phyloP scores from a whole-genome alignment of 2,888 invertebrate species.

The Maniola hyperantus region DNA sequence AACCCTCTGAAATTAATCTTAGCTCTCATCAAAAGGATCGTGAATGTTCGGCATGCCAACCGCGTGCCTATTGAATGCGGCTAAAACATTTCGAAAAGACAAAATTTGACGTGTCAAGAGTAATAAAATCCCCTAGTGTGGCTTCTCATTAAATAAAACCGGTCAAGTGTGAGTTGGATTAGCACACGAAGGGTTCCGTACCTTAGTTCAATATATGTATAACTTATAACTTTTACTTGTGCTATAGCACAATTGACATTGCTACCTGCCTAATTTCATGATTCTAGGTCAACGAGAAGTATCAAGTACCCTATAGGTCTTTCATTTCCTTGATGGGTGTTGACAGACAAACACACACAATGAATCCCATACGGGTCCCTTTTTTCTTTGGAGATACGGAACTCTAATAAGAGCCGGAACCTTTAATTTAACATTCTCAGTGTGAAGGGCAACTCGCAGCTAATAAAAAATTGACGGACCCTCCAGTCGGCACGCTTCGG shows the following conservation, averaged over 20 bases:
- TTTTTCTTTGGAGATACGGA: too few species aligned
- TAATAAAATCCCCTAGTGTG: conserved; percentile 30
- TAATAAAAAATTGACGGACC: conserved; percentile 71
- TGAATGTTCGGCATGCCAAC: conserved; percentile 71
- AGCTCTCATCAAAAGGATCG: conserved; percentile 76
- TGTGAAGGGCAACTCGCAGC: conserved; percentile 58
- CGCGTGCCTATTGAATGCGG: conserved; percentile 55
- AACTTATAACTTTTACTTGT: too few species aligned
- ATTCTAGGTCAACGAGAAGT: too few species aligned
- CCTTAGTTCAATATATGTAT: too few species aligned
- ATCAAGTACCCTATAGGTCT: too few species aligned
- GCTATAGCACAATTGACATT: too few species aligned
- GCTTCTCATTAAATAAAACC: background rate
- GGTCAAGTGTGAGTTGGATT: too few species aligned
- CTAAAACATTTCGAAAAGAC: conserved; percentile 43
- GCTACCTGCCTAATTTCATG: too few species aligned
- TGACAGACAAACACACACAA: too few species aligned
- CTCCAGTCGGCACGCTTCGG: conserved; percentile 48
- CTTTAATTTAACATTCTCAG: conserved; percentile 51
- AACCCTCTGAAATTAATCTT: conserved; percentile 78
- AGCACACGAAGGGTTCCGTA: too few species aligned
- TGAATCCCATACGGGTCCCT: too few species aligned
- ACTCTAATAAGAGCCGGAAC: conserved; percentile 47
- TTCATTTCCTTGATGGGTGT: too few species aligned
- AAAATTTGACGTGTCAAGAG: conserved; percentile 37